These are phyloP conservation scores for Atta texana DNA, from an alignment of 1,140 invertebrate genomes.

Conservation along the genomic window DNA sequence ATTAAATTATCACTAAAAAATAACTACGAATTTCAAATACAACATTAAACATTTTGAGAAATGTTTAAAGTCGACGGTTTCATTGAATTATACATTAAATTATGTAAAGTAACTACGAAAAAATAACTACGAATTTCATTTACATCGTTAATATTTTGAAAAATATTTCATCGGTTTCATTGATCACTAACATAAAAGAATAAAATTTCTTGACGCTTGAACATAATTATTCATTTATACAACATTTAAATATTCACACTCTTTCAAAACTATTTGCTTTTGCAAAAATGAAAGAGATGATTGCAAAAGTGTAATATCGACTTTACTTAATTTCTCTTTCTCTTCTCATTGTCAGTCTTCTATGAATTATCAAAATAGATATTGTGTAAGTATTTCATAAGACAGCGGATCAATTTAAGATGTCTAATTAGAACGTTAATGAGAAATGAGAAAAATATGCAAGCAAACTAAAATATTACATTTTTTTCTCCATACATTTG, in stretches of 20 bases:
- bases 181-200: not conserved
- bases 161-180: not conserved
- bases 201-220: not conserved
- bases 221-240: constrained; percentile 21
- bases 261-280: not conserved
- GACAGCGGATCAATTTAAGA: constrained; percentile 1
- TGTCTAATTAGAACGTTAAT: constrained; percentile 7
- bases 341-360: not conserved
- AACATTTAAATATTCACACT: constrained; percentile 2
- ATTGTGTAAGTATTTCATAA: constrained; percentile 21
- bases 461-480: constrained; percentile 3
- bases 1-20: not conserved
- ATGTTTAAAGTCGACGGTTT: not conserved
- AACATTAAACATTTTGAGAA: not conserved
- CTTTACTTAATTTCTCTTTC: not conserved
- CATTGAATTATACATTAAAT: not conserved
- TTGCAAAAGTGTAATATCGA: not conserved
- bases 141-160: not conserved
- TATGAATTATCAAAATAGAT: constrained; percentile 14
- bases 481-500: not conserved
- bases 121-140: not conserved
- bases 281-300: constrained; percentile 31
- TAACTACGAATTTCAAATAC: not conserved
- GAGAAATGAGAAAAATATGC: not conserved
- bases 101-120: not conserved